Base-by-base conservation (phyloP, 2,797 vertebrate genomes). In the Esox masquinongy region DNA sequence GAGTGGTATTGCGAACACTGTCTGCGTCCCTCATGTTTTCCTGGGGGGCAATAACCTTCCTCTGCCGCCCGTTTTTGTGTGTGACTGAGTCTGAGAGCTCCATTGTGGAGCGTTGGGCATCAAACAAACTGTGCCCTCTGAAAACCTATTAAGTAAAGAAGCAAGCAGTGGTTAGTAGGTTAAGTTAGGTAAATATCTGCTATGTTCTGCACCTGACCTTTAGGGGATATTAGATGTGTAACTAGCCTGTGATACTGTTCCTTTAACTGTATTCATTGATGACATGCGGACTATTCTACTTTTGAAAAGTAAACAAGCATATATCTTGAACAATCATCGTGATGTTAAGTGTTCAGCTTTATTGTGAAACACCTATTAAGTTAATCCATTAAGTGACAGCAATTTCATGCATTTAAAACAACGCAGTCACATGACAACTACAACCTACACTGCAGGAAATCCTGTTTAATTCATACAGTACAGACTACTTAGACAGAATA, bases 61-160 rank as follows among this genome's bases (percentile, higher is more conserved):
- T 92, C 85, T 94, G 93, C 61, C 94, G 90, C 56, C 94, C 92
- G 17, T 94, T 95, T 77, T 84, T 93, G 36, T 86, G 90, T 0
- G 78, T 78, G 47, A 78, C 73, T 5, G 83, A 82, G 77, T 94
- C 87, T 14, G 87, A 76, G 80, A 72, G 59, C 80, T 94, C 93
- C 95, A 95, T 95, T 70, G 73, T 82, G 79, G 75, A 79, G 76
- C 59, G 16, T 24, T 72, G 74, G 87, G 89, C 88, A 82, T 94
- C 86, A 93, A 92, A 83, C 73, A 76, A 49, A 73, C 74, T 74
- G 83, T 43, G 83, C 82, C 84, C 84, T 82, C 70, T 79, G 72
- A 26, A 77, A 79, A 85, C 78, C 94, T 95, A 74, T 15, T 24
- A 77, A 68, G 9, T 67, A 73, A 17, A 9, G n/a, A 59, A 39